Evolutionary conservation across 2,113 vertebrate species (phyloP), one percentile per base, ranked within the genome.

Genomic region (Orcinus orca): DNA sequence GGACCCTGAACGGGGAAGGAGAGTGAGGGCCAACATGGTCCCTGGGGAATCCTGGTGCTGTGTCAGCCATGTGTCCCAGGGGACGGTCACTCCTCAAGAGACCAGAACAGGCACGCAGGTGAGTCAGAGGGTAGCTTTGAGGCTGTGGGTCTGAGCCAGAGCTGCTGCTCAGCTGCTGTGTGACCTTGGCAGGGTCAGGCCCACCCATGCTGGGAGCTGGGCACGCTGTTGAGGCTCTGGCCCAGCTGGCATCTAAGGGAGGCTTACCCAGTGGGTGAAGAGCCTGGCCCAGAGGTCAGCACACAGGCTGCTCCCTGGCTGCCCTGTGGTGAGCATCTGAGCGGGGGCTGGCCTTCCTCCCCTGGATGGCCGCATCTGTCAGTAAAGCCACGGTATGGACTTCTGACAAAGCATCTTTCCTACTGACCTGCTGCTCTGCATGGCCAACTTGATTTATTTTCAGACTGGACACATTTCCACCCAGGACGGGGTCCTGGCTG

Each of bases 161-260:
- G 2, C 31, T 6, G 33, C 21, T 11, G 67, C 31, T 41, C 60
- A 1, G 38, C 74, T 8, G 11, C 8, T 0, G 0, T 14, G 60
- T 1, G 13, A 38, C n/a, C 55, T 25, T 3, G 20, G 20, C 41
- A 47, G 14, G 26, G 3, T 9, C 0, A 53, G 0, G 6, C 58
- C 68, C 3, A 0, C 0, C 13, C 0, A 3, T 9, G 13, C 50
- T 3, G 2, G 47, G 1, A 13, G 12, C 21, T 0, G 20, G 60
- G n/a, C 5, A 0, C 17, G 14, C n/a, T 0, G 0, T 18, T 17
- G 0, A 53, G 2, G 6, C 8, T 36, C 67, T 1, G 0, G 1
- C 38, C 20, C 47, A 26, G n/a, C 23, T 15, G 15, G 41, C 3
- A 1, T 17, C 60, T 2, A 0, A 7, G 13, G 17, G 12, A 50